These are phyloP conservation scores for Drosophila santomea DNA, from an alignment of 1,140 invertebrate species.

Conservation along the genomic window DNA sequence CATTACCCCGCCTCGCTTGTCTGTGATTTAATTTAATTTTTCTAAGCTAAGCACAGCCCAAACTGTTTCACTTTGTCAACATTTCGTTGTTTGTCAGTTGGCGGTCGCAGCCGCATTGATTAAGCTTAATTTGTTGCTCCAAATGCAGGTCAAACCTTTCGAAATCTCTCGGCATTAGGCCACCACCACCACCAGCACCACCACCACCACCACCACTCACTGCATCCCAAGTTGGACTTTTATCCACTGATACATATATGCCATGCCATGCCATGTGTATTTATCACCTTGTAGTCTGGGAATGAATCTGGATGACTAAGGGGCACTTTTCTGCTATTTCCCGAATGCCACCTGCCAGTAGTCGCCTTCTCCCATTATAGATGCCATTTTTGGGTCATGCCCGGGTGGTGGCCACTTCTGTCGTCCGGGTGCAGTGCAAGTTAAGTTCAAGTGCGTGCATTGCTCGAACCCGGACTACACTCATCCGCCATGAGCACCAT, in stretches of 20 bases:
- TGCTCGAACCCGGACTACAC: slow-evolving; percentile 9
- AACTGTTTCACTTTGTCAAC: slow-evolving; percentile 54
- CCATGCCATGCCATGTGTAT: background rate
- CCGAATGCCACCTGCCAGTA: slow-evolving; percentile 2
- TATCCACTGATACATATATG: background rate
- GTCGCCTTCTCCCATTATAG: background rate
- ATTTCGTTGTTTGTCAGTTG: slow-evolving; percentile 41
- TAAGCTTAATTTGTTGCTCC: slow-evolving; percentile 53
- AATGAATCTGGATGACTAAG: slow-evolving; percentile 9
- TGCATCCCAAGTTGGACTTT: slow-evolving; percentile 3
- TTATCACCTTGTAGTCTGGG: slow-evolving; percentile 26
- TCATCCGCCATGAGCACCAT: background rate
- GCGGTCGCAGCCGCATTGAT: slow-evolving; percentile 44
- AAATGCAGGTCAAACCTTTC: slow-evolving; percentile 56
- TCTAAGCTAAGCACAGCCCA: slow-evolving; percentile 52
- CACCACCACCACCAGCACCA: background rate
- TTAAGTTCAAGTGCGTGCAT: slow-evolving; percentile 51
- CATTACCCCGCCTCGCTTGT: slow-evolving; percentile 15
- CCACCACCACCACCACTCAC: background rate
- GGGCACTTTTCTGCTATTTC: background rate
- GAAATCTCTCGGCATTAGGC: slow-evolving; percentile 40
- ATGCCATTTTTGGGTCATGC: slow-evolving; percentile 10
- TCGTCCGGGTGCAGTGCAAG: background rate
- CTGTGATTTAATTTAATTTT: slow-evolving; percentile 54
- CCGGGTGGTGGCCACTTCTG: background rate